Percentiles rank a stretch among this genome's conserved stretches.
These are phyloP conservation scores for Aleiodes alternator DNA, from an alignment of 2,888 invertebrate genomes.

Conservation along the genomic window DNA sequence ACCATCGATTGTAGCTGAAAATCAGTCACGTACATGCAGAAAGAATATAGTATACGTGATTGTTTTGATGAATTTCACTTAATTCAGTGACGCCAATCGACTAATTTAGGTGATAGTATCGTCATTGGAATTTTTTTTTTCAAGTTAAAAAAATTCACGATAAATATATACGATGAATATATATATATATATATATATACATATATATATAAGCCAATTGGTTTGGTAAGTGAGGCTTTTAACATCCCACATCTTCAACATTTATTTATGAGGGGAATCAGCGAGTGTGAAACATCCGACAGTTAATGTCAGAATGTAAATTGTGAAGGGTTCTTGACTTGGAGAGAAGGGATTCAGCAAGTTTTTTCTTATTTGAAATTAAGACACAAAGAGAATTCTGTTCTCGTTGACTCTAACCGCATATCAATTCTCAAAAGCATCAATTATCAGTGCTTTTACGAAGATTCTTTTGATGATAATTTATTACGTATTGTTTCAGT, in stretches of 20 bases:
- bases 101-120: too few species aligned
- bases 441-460: background rate
- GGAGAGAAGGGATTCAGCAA: constrained; percentile 10
- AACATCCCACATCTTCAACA: constrained; percentile 24
- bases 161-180: too few species aligned
- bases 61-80: too few species aligned
- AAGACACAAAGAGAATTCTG: background rate
- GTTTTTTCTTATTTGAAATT: background rate
- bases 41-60: too few species aligned
- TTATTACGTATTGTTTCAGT: too few species aligned
- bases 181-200: too few species aligned
- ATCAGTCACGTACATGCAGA: too few species aligned
- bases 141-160: too few species aligned
- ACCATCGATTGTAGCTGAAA: too few species aligned
- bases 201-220: constrained; percentile 7
- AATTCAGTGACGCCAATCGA: too few species aligned
- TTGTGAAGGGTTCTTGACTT: constrained; percentile 33
- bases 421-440: background rate
- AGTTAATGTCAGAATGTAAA: constrained; percentile 27
- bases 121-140: too few species aligned
- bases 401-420: background rate
- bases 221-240: constrained; percentile 24
- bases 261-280: constrained; percentile 31
- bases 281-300: constrained; percentile 32
- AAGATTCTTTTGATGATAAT: background rate